Evolutionary conservation across 2,888 invertebrate species (phyloP), one percentile per base, ranked within the genome.

Genomic region (Rhaphigaster nebulosa): DNA sequence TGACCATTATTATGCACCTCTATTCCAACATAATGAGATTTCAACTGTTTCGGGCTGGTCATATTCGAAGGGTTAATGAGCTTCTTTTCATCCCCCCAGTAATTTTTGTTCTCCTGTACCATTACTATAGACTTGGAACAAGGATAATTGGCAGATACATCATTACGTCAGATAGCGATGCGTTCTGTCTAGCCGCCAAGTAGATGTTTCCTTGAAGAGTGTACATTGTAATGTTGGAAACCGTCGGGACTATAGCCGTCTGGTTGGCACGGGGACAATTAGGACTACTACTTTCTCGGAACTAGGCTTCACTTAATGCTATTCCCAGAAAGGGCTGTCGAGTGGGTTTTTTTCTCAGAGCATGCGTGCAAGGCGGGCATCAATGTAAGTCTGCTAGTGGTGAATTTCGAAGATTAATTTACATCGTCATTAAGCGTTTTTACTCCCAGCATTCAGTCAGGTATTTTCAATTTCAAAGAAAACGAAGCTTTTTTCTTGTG

Each of bases 301-400:
- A 84, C 0, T 50, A 13, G 45, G 1, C 26, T 12, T 45, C 26
- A 45, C 45, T 45, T 15, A 5, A 45, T 84, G 84, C 45, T 29
- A 45, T 84, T 84, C 84, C 45, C 45, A 4, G 45, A 15, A 45
- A 84, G n/a, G n/a, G 26, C 41, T 45, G 41, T 84, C 84, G 0
- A 13, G 13, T 84, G 45, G n/a, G 1, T 26, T 50, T 41, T 41
- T 84, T n/a, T 41, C 10, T n/a, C n/a, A n/a, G 76, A 34, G 8
- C 18, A 41, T 41, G 41, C 23, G 38, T 41, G 41, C 41, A 18
- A 41, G 80, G 1, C 29, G 23, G 41, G 1, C 45, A 26, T 84
- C 84, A 45, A 84, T 76, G 70, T 84, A 84, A 50, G 84, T 84
- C 84, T 41, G 41, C 26, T 0, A 45, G n/a, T 45, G 84, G 45